Conservation (phyloP, 2,797 vertebrate species). For the Malurus splendens region DNA sequence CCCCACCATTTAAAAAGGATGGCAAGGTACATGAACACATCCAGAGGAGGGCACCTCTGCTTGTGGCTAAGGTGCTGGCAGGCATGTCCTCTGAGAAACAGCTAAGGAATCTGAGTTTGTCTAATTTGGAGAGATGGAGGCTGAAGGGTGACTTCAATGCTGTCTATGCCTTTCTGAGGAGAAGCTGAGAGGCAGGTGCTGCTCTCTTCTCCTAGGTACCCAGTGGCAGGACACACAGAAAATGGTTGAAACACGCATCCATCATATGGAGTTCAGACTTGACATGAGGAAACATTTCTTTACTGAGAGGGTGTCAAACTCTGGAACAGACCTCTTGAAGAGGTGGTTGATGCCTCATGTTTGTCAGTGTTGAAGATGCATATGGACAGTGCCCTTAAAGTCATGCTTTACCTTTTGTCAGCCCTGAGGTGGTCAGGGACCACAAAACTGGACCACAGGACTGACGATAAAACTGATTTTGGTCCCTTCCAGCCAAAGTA, state of each 20-base stretch:
- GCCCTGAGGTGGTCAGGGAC: not conserved
- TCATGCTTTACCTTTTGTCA: not conserved
- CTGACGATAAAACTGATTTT: not conserved
- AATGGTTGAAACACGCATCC: not conserved
- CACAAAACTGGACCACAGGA: not conserved
- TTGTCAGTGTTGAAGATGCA: not conserved
- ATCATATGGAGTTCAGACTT: not conserved
- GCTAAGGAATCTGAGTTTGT: not conserved
- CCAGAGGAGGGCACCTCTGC: not conserved
- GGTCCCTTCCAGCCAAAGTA: not conserved
- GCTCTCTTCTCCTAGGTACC: not conserved
- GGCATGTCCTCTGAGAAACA: not conserved
- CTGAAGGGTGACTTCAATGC: not conserved
- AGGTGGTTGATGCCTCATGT: rapidly evolving
- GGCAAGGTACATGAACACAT: rapidly evolving
- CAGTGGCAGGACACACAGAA: not conserved
- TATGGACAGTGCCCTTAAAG: not conserved
- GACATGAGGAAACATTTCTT: not conserved
- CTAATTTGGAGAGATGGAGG: not conserved
- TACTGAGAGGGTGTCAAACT: not conserved
- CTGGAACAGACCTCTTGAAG: not conserved
- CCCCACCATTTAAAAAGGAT: not conserved
- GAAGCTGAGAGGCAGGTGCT: rapidly evolving
- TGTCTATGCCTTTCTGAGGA: not conserved
- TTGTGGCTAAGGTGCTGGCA: not conserved